Evolutionary conservation across 2,888 invertebrate genomes (phyloP).

Genomic region (Ormyrus labotus): DNA sequence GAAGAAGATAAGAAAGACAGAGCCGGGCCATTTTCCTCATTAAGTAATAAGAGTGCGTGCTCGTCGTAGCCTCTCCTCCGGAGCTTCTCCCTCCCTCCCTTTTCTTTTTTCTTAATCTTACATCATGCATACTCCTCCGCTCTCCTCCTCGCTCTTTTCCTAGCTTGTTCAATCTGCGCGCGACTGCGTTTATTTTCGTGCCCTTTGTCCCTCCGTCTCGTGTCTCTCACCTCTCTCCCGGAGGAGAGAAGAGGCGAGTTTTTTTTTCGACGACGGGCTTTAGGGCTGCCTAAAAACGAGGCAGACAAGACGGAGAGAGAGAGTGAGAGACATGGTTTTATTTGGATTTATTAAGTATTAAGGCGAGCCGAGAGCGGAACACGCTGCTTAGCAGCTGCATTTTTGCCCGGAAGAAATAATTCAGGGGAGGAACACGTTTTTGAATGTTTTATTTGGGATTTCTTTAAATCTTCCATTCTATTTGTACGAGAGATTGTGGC

Average conservation of each 20-base stretch:
- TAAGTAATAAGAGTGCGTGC: slow-evolving; percentile 47
- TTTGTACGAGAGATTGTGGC: no score
- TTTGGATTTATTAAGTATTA: no score
- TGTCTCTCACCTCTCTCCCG: neutral
- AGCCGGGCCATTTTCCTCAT: slow-evolving; percentile 40
- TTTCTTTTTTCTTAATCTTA: slow-evolving; percentile 19
- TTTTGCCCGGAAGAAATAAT: no score
- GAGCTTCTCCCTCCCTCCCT: neutral
- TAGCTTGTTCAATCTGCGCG: slow-evolving; percentile 10
- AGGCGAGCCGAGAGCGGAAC: no score
- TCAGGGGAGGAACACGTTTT: no score
- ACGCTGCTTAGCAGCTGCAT: no score
- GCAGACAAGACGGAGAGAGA: neutral
- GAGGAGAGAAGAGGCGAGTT: neutral
- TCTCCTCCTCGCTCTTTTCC: neutral
- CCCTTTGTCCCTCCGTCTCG: neutral
- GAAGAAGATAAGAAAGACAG: neutral
- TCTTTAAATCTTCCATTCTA: no score
- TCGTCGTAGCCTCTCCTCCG: slow-evolving; percentile 15
- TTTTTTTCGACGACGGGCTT: neutral
- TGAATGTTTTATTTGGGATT: no score
- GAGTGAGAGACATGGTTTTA: neutral
- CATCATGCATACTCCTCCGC: neutral
- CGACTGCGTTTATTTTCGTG: slow-evolving; percentile 16
- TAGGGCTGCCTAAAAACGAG: neutral